Evolutionary conservation across 2,888 invertebrate species (phyloP).

Genomic region (Agriopis marginaria): DNA sequence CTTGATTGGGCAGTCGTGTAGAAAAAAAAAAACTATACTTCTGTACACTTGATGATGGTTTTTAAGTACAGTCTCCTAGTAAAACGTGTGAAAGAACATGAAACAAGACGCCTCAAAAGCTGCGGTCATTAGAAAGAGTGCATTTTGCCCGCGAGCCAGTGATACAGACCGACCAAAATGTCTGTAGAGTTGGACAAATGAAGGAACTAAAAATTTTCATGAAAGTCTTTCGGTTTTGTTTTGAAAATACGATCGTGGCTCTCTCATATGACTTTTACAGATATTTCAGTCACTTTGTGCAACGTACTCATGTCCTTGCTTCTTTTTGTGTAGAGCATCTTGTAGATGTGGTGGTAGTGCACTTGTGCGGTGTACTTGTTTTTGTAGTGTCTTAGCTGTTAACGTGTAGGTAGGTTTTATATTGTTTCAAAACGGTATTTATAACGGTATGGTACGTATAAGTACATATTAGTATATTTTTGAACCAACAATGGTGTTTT

Average conservation of each 20-base stretch:
- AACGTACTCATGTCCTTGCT: slow-evolving; percentile 9
- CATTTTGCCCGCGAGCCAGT: slow-evolving; percentile 34
- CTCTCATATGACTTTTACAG: not conserved
- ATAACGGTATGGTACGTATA: no score
- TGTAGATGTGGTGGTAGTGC: not conserved
- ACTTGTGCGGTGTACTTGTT: not conserved
- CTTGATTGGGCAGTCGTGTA: not conserved
- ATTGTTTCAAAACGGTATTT: no score
- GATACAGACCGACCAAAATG: not conserved
- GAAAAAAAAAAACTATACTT: not conserved
- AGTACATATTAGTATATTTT: no score
- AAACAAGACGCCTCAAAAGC: slow-evolving; percentile 47
- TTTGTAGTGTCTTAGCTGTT: slow-evolving; percentile 11
- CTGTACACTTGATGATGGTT: not conserved
- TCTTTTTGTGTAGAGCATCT: slow-evolving; percentile 11
- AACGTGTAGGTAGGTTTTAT: not conserved
- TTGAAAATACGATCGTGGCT: no score
- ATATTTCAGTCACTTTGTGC: not conserved
- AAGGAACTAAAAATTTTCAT: no score
- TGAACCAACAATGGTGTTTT: no score
- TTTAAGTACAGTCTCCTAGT: not conserved
- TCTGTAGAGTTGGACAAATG: no score
- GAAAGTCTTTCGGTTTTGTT: no score
- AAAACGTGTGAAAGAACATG: slow-evolving; percentile 30
- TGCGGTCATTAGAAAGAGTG: slow-evolving; percentile 60